Evolutionary conservation across 2,113 vertebrate genomes (phyloP).

Genomic region (Stegastes partitus): DNA sequence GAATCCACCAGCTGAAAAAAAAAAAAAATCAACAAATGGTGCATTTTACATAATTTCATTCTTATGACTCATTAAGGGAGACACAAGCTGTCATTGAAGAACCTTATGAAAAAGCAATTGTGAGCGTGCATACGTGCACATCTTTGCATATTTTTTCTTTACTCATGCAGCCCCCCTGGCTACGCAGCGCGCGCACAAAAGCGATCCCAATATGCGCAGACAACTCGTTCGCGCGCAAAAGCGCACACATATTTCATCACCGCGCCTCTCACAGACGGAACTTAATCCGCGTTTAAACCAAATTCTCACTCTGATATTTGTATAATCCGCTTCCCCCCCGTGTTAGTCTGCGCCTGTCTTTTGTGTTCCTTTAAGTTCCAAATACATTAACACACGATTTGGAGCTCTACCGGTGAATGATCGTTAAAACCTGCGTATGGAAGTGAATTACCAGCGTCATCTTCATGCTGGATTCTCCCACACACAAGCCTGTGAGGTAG

Average conservation of each 20-base stretch:
- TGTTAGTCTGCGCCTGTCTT: background rate
- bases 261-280: constrained; percentile 6
- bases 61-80: constrained; percentile 15
- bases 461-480: constrained; percentile 4
- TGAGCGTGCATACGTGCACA: background rate
- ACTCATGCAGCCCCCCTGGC: background rate
- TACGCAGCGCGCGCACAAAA: background rate
- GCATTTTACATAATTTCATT: background rate
- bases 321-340: constrained; percentile 11
- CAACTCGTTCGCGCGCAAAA: background rate
- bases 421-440: background rate
- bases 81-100: background rate
- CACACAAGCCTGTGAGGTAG: background rate
- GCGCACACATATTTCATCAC: background rate
- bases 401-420: background rate
- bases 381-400: background rate
- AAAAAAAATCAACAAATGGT: background rate
- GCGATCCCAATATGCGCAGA: no score
- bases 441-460: constrained; percentile 1
- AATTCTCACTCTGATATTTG: no score
- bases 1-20: no score
- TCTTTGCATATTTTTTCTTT: background rate
- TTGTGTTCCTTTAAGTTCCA: constrained; percentile 7
- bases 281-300: constrained; percentile 50
- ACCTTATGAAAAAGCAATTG: background rate